Conservation (phyloP, 2,797 vertebrate genomes). For the Anisognathus igniventris region DNA sequence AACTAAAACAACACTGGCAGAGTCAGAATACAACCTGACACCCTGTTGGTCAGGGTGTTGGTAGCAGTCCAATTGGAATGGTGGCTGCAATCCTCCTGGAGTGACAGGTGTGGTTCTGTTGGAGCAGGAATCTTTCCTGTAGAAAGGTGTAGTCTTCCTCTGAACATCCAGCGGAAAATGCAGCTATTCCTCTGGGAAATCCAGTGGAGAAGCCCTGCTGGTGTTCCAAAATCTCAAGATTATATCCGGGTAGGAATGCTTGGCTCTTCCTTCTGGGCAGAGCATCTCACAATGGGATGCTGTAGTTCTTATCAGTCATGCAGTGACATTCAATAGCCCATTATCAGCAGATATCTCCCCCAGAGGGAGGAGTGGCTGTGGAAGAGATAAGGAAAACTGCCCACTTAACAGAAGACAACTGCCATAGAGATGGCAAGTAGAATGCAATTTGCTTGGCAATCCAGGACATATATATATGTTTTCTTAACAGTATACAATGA, state of each 20-base stretch:
- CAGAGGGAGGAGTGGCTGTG: background rate
- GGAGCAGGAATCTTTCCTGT: background rate
- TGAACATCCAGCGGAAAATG: background rate
- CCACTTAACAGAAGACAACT: background rate
- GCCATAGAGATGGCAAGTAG: background rate
- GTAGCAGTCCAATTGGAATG: background rate
- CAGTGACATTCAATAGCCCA: too few species aligned
- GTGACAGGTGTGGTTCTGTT: background rate
- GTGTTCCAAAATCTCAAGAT: background rate
- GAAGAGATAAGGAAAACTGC: background rate
- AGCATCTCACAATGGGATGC: background rate
- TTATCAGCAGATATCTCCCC: background rate
- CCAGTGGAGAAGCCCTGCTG: background rate
- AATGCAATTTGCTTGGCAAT: background rate
- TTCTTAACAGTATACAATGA: background rate
- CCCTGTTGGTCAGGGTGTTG: background rate
- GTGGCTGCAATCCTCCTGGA: background rate
- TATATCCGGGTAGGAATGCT: background rate
- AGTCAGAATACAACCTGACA: background rate
- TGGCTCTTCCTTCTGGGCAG: background rate
- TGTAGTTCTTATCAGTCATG: background rate
- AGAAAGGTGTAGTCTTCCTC: background rate
- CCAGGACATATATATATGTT: background rate
- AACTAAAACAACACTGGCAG: background rate
- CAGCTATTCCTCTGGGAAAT: background rate